These are phyloP conservation scores for Oncorhynchus clarkii DNA, from an alignment of 2,113 vertebrate genomes.

Conservation along the genomic window DNA sequence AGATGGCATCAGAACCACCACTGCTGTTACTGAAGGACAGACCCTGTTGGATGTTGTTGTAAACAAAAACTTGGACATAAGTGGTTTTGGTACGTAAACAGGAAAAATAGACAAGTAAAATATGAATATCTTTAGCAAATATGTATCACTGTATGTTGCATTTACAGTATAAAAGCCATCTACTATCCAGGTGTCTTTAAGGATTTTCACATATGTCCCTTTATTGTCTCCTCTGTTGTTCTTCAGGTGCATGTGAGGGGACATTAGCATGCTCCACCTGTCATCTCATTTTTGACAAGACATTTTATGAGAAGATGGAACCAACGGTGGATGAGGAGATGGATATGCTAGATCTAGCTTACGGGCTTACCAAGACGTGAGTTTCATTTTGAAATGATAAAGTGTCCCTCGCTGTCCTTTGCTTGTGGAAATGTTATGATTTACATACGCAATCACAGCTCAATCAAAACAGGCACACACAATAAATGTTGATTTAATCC, in stretches of 20 bases:
- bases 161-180: too few relatives aligned
- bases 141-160: too few relatives aligned
- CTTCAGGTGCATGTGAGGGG: conserved; percentile 75
- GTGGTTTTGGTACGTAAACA: conserved; percentile 6
- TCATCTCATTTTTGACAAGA: conserved; percentile 77
- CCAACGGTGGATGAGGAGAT: conserved; percentile 72
- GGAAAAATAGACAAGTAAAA: too few relatives aligned
- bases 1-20: conserved; percentile 4
- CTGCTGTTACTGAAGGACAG: conserved; percentile 1
- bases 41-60: conserved; percentile 3
- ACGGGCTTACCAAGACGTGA: conserved; percentile 74
- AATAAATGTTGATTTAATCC: too few relatives aligned
- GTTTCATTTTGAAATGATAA: conserved; percentile 2
- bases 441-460: too few relatives aligned
- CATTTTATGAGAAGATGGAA: conserved; percentile 63
- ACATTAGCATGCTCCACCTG: conserved; percentile 78
- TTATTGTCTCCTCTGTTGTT: conserved; percentile 11
- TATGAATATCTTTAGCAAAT: too few relatives aligned
- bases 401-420: too few relatives aligned
- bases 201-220: too few relatives aligned
- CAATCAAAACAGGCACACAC: neutral
- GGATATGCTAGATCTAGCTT: conserved; percentile 79
- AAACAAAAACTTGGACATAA: conserved; percentile 4
- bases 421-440: neutral
- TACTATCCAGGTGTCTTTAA: too few relatives aligned